Percentiles rank a stretch among this genome's conserved stretches.
phyloP scores from a whole-genome alignment of 1,140 invertebrate species.

The Lysiphlebus fabarum region DNA sequence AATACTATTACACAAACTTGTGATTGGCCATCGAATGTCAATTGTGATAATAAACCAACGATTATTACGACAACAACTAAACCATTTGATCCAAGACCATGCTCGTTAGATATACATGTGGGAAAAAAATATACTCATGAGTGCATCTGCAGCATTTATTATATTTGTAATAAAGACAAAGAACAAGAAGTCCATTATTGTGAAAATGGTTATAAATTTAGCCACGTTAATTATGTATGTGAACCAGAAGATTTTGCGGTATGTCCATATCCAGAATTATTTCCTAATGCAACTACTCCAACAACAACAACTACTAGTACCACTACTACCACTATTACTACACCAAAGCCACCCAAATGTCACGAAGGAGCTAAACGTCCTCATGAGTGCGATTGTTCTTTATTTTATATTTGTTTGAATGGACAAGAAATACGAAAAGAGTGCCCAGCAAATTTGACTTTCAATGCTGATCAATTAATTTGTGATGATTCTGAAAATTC shows the following conservation, averaged over 20 bases:
- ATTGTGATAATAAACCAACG: constrained; percentile 25
- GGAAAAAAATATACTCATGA: too few relatives aligned
- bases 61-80: not conserved
- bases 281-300: not conserved
- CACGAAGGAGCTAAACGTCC: constrained; percentile 28
- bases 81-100: too few relatives aligned
- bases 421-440: constrained; percentile 47
- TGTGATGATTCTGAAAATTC: not conserved
- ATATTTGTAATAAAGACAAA: too few relatives aligned
- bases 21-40: constrained; percentile 36
- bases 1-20: constrained; percentile 52
- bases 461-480: not conserved
- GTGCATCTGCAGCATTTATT: too few relatives aligned
- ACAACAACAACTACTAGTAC: not conserved
- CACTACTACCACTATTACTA: too few relatives aligned
- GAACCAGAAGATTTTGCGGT: too few relatives aligned
- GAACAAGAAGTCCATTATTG: constrained; percentile 41
- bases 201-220: constrained; percentile 54
- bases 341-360: not conserved
- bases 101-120: too few relatives aligned
- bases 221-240: too few relatives aligned
- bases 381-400: constrained; percentile 50
- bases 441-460: constrained; percentile 39
- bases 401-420: constrained; percentile 58
- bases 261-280: too few relatives aligned